phyloP scores from a whole-genome alignment of 2,113 vertebrate species.

The Otis tarda region DNA sequence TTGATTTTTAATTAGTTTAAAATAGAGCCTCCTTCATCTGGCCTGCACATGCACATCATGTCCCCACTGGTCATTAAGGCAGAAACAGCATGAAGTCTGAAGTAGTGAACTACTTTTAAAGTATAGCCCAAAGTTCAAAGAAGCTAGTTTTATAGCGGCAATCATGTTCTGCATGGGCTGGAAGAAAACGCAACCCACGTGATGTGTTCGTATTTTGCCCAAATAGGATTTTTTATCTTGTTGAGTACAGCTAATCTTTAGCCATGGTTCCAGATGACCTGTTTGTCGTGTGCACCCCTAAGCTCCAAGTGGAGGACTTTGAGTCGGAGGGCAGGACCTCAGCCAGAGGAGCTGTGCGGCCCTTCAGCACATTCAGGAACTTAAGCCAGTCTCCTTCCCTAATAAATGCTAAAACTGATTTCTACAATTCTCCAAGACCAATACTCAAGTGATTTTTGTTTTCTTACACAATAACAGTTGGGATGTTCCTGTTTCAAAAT shows the following conservation, averaged over 20 bases:
- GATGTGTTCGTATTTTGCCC: neutral
- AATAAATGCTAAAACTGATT: neutral
- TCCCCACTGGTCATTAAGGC: neutral
- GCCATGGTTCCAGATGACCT: neutral
- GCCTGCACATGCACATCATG: neutral
- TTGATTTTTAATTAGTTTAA: slow-evolving; percentile 42
- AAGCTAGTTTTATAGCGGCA: neutral
- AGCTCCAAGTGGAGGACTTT: neutral
- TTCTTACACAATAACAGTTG: neutral
- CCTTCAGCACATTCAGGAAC: neutral
- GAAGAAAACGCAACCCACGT: neutral
- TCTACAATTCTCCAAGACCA: neutral
- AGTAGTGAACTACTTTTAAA: neutral
- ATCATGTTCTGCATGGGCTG: neutral
- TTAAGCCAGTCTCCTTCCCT: neutral
- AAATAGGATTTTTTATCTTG: neutral
- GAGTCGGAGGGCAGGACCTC: neutral
- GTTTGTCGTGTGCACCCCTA: neutral
- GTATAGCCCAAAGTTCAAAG: neutral
- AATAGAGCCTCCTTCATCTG: slow-evolving; percentile 22
- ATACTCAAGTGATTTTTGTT: neutral
- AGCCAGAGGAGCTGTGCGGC: neutral
- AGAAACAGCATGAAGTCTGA: neutral
- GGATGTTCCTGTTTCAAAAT: neutral
- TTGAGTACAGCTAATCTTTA: neutral